Evolutionary conservation across 53 echinoderm and acorn worm species (phyloP).

Genomic region (Mesocentrotus franciscanus): DNA sequence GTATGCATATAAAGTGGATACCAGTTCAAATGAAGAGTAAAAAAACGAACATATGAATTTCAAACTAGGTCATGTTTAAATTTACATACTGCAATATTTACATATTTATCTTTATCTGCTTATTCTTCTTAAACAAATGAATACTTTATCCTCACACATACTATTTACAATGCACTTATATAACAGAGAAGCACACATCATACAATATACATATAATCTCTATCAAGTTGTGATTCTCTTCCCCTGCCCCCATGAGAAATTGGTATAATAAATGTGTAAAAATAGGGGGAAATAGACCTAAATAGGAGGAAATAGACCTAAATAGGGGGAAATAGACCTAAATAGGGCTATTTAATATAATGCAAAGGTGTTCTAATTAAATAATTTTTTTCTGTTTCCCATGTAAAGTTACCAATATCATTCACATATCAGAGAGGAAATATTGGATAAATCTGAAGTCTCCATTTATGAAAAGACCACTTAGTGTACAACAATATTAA

Average conservation of each 20-base stretch:
- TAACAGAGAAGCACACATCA: neutral
- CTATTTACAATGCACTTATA: slow-evolving; percentile 11
- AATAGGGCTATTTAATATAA: too few species aligned
- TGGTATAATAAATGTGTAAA: neutral
- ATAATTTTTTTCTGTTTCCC: neutral
- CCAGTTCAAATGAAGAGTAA: neutral
- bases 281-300: too few species aligned
- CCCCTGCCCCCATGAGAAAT: neutral
- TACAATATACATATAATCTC: neutral
- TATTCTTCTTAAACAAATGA: slow-evolving; percentile 2
- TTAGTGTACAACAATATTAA: neutral
- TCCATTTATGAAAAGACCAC: neutral
- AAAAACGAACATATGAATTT: neutral
- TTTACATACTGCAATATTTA: slow-evolving; percentile 27
- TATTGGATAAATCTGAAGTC: neutral
- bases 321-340: too few species aligned
- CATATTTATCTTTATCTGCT: neutral
- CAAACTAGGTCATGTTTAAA: neutral
- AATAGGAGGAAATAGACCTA: too few species aligned
- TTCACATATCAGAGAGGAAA: neutral
- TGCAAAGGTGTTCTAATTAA: too few species aligned
- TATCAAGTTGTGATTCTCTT: neutral
- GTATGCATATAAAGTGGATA: neutral
- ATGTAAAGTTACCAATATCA: neutral
- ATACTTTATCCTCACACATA: slow-evolving; percentile 29